phyloP scores from a whole-genome alignment of 2,888 invertebrate species.

The Mellilla xanthometata region DNA sequence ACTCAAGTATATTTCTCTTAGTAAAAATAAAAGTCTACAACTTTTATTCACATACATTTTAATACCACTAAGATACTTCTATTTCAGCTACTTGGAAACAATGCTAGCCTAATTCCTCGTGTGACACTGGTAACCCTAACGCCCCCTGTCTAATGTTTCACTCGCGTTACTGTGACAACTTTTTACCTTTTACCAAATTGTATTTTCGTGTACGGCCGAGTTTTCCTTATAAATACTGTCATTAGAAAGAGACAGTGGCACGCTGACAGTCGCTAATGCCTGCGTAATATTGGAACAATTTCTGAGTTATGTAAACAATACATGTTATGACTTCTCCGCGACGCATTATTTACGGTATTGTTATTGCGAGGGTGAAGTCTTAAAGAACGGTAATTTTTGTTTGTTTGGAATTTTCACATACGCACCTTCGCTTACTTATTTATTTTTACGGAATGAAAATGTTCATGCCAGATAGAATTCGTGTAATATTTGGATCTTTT shows the following conservation, averaged over 20 bases:
- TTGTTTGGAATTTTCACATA: too few species aligned
- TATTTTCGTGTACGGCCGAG: constrained; percentile 79
- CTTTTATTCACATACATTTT: too few species aligned
- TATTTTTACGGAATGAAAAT: too few species aligned
- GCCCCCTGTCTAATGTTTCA: constrained; percentile 71
- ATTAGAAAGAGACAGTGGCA: constrained; percentile 70
- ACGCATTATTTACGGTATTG: constrained; percentile 34
- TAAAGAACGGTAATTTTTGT: not conserved
- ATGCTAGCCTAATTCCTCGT: not conserved
- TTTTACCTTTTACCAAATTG: constrained; percentile 79
- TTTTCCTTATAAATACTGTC: constrained; percentile 82
- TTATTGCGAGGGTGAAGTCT: constrained; percentile 3
- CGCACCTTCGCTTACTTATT: too few species aligned
- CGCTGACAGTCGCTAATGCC: constrained; percentile 76
- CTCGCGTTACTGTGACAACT: constrained; percentile 78
- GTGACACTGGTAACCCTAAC: constrained; percentile 28
- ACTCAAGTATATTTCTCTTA: too few species aligned
- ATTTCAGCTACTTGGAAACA: not conserved
- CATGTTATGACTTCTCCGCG: constrained; percentile 49
- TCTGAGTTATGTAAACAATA: constrained; percentile 65
- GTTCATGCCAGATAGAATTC: too few species aligned
- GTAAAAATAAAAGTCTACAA: too few species aligned
- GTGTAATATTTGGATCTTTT: too few species aligned
- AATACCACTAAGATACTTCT: too few species aligned
- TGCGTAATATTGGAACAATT: constrained; percentile 66